Conservation (phyloP, 1,140 invertebrate species). For the Drosophila gunungcola region DNA sequence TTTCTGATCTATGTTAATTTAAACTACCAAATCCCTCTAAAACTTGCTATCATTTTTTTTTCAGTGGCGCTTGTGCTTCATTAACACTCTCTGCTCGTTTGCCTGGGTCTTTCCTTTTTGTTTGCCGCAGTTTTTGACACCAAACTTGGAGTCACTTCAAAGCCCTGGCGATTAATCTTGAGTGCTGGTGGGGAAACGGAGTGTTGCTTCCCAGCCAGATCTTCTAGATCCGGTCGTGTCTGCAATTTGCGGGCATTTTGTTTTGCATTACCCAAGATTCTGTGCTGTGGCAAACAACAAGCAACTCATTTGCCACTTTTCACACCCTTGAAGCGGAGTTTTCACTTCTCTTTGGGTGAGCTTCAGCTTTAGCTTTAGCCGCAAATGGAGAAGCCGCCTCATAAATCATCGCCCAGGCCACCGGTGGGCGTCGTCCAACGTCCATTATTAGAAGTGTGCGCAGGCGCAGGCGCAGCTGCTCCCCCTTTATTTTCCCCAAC, state of each 20-base stretch:
- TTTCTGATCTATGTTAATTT: no score
- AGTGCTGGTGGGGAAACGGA: constrained; percentile 7
- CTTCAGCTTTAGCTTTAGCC: constrained; percentile 29
- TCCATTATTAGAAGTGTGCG: constrained; percentile 75
- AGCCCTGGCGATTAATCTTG: constrained; percentile 67
- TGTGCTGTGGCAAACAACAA: constrained; percentile 36
- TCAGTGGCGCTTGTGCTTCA: constrained; percentile 46
- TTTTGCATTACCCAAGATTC: constrained; percentile 46
- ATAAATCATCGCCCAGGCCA: constrained; percentile 71
- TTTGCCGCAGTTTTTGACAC: constrained; percentile 58
- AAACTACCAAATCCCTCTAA: background rate
- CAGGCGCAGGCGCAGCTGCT: constrained; percentile 42
- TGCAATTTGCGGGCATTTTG: constrained; percentile 70
- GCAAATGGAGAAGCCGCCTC: constrained; percentile 64
- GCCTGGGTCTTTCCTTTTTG: constrained; percentile 33
- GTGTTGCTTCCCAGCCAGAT: constrained; percentile 7
- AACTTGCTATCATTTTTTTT: constrained; percentile 1
- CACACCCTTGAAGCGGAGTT: constrained; percentile 43
- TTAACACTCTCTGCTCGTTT: constrained; percentile 55
- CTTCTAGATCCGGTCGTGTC: constrained; percentile 44
- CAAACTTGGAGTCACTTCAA: constrained; percentile 56
- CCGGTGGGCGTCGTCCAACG: constrained; percentile 70
- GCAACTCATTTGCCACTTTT: constrained; percentile 65
- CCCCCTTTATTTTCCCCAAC: constrained; percentile 42
- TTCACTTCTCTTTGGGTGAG: constrained; percentile 32